Evolutionary conservation across 2,797 vertebrate genomes (phyloP).

Genomic region (Microctenopoma lineatum): DNA sequence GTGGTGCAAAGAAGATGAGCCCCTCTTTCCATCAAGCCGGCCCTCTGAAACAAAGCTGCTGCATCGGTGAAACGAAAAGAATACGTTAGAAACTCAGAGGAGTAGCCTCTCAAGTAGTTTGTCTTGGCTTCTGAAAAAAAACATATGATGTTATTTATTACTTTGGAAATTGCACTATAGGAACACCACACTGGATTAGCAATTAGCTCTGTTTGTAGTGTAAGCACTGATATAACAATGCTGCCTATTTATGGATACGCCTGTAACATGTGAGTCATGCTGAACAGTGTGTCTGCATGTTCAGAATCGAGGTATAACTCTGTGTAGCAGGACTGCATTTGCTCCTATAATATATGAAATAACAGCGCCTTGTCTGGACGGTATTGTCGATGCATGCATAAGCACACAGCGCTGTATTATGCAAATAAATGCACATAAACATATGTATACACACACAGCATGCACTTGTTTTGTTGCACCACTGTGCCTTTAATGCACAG

Average conservation of each 20-base stretch:
- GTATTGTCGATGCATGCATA: background rate
- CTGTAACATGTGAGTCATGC: background rate
- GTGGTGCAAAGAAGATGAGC: background rate
- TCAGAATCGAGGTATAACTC: no score
- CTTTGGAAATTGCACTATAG: background rate
- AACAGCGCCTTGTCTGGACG: constrained; percentile 4
- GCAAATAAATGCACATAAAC: constrained; percentile 13
- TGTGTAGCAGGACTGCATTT: no score
- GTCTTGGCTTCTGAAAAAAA: no score
- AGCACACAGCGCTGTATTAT: constrained; percentile 16
- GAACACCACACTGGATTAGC: background rate
- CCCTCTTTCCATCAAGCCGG: background rate
- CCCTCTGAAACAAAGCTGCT: background rate
- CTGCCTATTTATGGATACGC: background rate
- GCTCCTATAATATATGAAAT: constrained; percentile 2
- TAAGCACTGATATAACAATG: background rate
- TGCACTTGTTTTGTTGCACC: background rate
- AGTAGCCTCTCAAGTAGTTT: background rate
- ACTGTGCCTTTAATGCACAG: constrained; percentile 2
- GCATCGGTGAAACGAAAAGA: background rate
- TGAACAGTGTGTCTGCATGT: no score
- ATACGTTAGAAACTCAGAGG: background rate
- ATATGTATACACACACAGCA: background rate
- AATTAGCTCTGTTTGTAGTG: background rate
- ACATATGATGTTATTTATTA: background rate